These are phyloP conservation scores for Himalopsyche tibetana DNA, from an alignment of 2,888 invertebrate genomes.

Conservation along the genomic window DNA sequence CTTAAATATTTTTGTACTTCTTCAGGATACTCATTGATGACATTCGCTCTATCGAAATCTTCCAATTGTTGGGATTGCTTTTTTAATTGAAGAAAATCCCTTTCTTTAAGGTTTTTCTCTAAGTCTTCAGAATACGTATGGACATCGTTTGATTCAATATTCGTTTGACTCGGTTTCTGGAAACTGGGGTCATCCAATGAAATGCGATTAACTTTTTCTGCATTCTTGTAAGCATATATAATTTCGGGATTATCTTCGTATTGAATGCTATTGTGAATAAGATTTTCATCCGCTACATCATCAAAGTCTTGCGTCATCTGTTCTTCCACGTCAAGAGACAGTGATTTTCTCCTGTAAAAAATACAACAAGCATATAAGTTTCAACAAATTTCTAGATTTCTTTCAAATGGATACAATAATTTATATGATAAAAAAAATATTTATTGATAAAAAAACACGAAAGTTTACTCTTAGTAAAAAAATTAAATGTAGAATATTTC, in stretches of 20 bases:
- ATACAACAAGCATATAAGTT: background rate
- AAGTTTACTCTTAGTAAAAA: no score
- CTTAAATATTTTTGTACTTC: slow-evolving; percentile 20
- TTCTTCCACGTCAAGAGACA: background rate
- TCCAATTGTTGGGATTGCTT: background rate
- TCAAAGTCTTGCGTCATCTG: background rate
- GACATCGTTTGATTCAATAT: background rate
- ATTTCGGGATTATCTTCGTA: slow-evolving; percentile 6
- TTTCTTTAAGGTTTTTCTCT: background rate
- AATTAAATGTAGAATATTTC: no score
- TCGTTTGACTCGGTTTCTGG: background rate
- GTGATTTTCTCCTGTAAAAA: background rate
- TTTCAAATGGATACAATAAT: no score
- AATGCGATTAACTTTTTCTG: background rate
- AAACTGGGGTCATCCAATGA: background rate
- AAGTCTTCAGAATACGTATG: background rate
- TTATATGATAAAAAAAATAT: no score
- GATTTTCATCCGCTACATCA: background rate
- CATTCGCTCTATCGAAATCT: background rate
- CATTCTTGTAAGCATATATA: slow-evolving; percentile 6
- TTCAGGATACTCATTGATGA: slow-evolving; percentile 3
- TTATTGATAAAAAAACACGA: no score
- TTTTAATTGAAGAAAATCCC: background rate
- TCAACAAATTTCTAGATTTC: background rate
- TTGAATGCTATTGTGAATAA: background rate